Percentiles rank a stretch among this genome's conserved stretches.
Evolutionary conservation across 2,888 invertebrate species (phyloP).

Genomic region (Lasius fuliginosus): DNA sequence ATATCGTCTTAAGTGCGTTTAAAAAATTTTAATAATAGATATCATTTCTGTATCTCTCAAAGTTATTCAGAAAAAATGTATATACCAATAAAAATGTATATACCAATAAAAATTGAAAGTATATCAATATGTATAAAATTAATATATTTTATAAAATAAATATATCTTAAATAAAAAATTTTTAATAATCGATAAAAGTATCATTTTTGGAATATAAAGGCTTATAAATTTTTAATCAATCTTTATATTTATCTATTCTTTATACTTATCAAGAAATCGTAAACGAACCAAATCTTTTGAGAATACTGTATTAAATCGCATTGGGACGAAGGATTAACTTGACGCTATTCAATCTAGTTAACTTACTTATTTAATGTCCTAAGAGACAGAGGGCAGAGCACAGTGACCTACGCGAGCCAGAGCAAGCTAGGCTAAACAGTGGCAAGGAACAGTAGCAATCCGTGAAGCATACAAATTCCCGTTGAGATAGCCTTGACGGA

Average conservation of each 20-base stretch:
- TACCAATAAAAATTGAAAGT: not conserved
- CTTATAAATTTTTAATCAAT: not conserved
- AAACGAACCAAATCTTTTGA: not conserved
- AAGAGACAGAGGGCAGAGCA: not conserved
- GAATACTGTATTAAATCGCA: not conserved
- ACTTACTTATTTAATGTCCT: conserved; percentile 22
- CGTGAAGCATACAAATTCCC: conserved; percentile 19
- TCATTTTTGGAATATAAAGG: not conserved
- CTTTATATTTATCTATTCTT: not conserved
- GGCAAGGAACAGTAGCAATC: conserved; percentile 41
- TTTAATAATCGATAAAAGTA: not conserved
- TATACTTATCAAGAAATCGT: not conserved
- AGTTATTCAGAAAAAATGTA: not conserved
- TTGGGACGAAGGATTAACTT: not conserved
- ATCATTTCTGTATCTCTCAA: not conserved
- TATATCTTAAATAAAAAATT: conserved; percentile 6
- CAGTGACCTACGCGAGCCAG: not conserved
- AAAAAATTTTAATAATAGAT: not conserved
- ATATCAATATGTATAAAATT: not conserved
- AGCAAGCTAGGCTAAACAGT: conserved; percentile 54
- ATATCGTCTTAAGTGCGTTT: not conserved
- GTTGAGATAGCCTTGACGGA: conserved; percentile 5
- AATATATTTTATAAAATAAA: not conserved
- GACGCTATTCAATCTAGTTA: not conserved
- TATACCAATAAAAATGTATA: not conserved